Evolutionary conservation across 2,888 invertebrate species (phyloP), one percentile per base, ranked within the genome.

Genomic region (Chorisops tibialis): DNA sequence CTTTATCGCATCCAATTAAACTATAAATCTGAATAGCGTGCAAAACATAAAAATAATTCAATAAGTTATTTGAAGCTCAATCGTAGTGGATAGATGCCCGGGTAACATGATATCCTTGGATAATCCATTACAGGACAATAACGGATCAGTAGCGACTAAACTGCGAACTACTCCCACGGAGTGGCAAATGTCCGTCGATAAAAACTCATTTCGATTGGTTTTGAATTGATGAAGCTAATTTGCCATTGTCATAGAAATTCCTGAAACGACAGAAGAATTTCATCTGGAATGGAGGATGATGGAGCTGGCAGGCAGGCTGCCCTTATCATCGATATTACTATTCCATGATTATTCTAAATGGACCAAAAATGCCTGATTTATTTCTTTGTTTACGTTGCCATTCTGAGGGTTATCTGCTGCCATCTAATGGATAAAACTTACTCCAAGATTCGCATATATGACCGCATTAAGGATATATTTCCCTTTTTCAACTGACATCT

Each of bases 21-120:
- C 51, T 51, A 51, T 51, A 38, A 51, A 51, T 51, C 51, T 38
- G 18, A 51, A 51, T 51, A 38, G 37, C 51, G 51, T 35, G 37
- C 16, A 51, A 38, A 35, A 6, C 38, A 18, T 51, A 51, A 51
- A 51, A 51, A 41, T 6, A 30, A 30, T 30, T 30, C 1, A 30
- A 30, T 30, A 30, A 30, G 30, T 7, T 30, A 30, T 30, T 30
- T 30, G 12, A 37, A 37, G 12, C 41, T 14, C n/a, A 14, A n/a
- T 9, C 37, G 37, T 37, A 9, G 12, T 37, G 7, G 7, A 6
- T 37, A 30, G 30, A 30, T n/a, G 6, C 41, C 5, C 5, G 16
- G 12, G 9, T 41, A 41, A 41, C 16, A 41, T 14, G 41, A n/a
- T 30, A 30, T 30, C 30, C 30, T 30, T 30, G 30, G 30, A 30